Conservation (phyloP, 2,797 vertebrate genomes). For the Lemur catta region DNA sequence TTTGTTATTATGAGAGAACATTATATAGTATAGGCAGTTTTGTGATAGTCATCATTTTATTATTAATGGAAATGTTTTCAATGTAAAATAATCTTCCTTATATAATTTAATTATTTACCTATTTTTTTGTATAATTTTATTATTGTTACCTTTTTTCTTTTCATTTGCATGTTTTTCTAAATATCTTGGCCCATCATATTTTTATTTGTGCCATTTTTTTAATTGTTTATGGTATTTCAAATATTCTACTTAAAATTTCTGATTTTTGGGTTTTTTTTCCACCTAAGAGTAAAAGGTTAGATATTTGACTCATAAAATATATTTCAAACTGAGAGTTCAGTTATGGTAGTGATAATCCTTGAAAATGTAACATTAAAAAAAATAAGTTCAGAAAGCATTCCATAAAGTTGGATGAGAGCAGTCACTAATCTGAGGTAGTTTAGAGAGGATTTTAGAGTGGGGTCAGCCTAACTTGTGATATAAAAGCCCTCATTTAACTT, state of each 20-base stretch:
- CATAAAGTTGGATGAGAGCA: neutral
- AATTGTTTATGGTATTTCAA: neutral
- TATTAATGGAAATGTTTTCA: neutral
- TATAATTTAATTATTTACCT: neutral
- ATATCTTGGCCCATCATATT: neutral
- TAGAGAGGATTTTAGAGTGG: neutral
- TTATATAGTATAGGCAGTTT: neutral
- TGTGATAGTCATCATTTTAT: neutral
- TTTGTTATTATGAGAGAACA: neutral
- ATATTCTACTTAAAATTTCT: neutral
- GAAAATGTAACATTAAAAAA: neutral
- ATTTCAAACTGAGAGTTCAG: neutral
- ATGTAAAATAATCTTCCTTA: neutral
- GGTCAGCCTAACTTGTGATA: neutral
- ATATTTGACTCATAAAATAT: neutral
- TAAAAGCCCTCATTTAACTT: neutral
- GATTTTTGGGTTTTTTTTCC: neutral
- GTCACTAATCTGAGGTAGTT: neutral
- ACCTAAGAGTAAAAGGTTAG: neutral
- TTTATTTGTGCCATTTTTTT: neutral
- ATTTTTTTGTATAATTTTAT: neutral
- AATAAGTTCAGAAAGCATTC: neutral
- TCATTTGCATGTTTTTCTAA: neutral
- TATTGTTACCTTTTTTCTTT: neutral
- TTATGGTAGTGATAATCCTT: neutral